A percentile compares a stretch with the other conserved stretches of the same genome.
These are phyloP conservation scores for Chloropsis cyanopogon DNA, from an alignment of 2,113 vertebrate genomes.

Conservation along the genomic window DNA sequence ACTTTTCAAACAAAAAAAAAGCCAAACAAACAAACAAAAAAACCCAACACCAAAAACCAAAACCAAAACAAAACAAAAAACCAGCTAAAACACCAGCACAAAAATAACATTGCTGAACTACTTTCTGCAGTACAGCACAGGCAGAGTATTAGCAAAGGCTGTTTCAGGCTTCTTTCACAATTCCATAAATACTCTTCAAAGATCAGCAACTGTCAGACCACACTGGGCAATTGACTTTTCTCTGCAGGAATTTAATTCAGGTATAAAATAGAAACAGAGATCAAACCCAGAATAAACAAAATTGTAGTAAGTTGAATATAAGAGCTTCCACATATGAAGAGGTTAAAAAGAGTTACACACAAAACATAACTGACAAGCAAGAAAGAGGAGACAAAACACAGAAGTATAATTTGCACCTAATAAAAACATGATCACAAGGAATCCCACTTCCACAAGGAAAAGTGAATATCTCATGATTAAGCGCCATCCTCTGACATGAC, in stretches of 20 bases:
- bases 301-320: neutral
- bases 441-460: neutral
- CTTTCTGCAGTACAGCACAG: neutral
- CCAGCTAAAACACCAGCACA: neutral
- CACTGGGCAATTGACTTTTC: neutral
- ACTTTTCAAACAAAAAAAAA: neutral
- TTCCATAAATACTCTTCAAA: neutral
- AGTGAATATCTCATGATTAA: neutral
- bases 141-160: neutral
- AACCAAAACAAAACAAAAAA: neutral
- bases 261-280: neutral
- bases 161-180: neutral
- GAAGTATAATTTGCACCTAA: neutral
- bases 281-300: neutral
- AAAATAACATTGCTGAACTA: neutral
- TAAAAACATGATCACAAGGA: neutral
- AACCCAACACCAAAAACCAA: neutral
- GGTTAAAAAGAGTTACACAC: neutral
- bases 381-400: neutral
- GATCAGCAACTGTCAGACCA: accelerated
- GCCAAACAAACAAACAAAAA: neutral
- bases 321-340: neutral
- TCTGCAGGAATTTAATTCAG: neutral
- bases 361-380: neutral
- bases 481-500: neutral